Percentiles rank a stretch among this genome's conserved stretches.
Conservation (phyloP, 1,140 invertebrate genomes). For the Triops cancriformis region DNA sequence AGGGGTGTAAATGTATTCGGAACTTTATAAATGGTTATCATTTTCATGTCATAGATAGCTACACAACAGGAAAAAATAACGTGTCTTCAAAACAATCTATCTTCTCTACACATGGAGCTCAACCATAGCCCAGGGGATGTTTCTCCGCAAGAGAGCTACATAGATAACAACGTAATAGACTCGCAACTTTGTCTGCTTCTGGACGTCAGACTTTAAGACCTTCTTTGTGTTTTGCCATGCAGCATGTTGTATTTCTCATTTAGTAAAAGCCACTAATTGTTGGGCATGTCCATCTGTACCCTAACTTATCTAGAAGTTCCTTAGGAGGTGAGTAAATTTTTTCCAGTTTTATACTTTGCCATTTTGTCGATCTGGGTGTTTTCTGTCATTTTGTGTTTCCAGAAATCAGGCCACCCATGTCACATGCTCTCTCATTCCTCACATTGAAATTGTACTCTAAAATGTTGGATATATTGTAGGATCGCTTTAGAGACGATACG, state of each 20-base stretch:
- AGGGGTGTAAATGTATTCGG: neutral
- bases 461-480: neutral
- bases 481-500: neutral
- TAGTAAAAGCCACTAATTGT: neutral
- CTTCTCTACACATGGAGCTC: neutral
- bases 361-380: neutral
- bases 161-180: neutral
- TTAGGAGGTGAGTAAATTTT: neutral
- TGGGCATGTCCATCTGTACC: constrained; percentile 3
- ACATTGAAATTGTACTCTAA: too few species aligned
- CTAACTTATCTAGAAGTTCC: neutral
- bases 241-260: neutral
- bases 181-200: neutral
- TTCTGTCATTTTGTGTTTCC: neutral
- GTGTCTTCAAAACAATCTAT: neutral
- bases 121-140: neutral
- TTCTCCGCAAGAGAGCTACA: neutral
- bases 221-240: neutral
- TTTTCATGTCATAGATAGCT: neutral
- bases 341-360: neutral
- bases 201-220: neutral
- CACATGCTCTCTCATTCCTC: too few species aligned
- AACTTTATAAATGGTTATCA: too few species aligned
- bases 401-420: too few species aligned
- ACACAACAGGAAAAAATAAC: neutral